Percentiles rank a stretch among this genome's conserved stretches.
Conservation (phyloP, 2,113 vertebrate species). For the Hystrix cristata region DNA sequence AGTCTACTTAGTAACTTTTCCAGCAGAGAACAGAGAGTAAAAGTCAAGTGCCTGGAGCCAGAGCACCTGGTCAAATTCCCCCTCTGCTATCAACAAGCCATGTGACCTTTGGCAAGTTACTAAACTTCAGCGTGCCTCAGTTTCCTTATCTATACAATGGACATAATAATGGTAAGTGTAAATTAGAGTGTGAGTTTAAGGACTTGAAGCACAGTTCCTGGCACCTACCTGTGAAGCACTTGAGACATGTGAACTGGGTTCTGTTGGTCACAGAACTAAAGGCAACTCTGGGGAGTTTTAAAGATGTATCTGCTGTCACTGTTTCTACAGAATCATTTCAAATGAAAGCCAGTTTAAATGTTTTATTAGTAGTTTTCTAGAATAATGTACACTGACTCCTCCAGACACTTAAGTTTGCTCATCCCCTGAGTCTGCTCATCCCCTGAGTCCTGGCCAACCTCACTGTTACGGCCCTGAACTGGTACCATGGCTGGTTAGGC, state of each 20-base stretch:
- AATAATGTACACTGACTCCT: neutral
- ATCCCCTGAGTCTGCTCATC: too few species aligned
- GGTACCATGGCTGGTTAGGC: neutral
- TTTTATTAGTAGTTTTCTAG: neutral
- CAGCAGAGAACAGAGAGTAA: neutral
- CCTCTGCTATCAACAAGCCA: neutral
- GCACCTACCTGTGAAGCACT: neutral
- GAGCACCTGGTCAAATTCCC: neutral
- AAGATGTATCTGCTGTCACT: neutral
- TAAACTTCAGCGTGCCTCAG: neutral
- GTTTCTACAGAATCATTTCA: constrained; percentile 26
- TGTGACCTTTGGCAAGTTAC: neutral
- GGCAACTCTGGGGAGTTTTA: neutral
- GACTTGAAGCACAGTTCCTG: neutral
- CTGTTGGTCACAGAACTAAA: neutral
- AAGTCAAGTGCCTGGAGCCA: neutral
- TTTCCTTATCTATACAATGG: neutral
- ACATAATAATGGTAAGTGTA: neutral
- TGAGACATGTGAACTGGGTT: neutral
- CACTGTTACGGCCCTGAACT: neutral
- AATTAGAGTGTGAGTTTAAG: neutral
- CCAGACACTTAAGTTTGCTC: neutral
- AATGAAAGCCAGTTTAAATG: neutral
- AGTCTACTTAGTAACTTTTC: neutral
- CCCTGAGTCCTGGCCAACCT: neutral